Evolutionary conservation across 2,113 vertebrate species (phyloP).

Genomic region (Argyrosomus japonicus): DNA sequence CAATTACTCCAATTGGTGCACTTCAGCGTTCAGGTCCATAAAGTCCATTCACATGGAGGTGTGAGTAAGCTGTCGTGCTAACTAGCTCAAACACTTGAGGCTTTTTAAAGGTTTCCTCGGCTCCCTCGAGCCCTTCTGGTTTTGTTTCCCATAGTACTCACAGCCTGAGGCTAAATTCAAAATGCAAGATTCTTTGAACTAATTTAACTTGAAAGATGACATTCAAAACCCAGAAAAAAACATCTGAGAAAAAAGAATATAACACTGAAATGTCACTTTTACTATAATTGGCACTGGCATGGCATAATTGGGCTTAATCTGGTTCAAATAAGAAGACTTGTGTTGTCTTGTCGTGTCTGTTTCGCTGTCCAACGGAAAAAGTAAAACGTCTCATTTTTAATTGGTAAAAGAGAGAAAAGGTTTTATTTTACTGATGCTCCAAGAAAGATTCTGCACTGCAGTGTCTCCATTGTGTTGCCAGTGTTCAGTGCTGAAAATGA

Average conservation of each 20-base stretch:
- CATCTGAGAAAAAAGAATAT: not conserved
- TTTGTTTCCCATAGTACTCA: constrained; percentile 25
- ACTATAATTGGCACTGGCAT: constrained; percentile 26
- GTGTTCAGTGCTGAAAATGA: constrained; percentile 13
- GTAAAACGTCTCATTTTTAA: constrained; percentile 2
- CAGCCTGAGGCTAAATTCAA: constrained; percentile 13
- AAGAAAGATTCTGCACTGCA: constrained; percentile 7
- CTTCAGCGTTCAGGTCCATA: constrained; percentile 47
- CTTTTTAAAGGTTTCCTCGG: constrained; percentile 29
- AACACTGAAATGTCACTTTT: constrained; percentile 22
- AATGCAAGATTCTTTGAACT: constrained; percentile 27
- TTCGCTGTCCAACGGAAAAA: constrained; percentile 2
- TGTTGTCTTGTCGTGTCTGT: not conserved
- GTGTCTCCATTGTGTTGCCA: not conserved
- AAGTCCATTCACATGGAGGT: constrained; percentile 62
- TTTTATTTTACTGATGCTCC: constrained; percentile 12
- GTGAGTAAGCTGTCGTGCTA: constrained; percentile 57
- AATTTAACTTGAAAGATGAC: constrained; percentile 35
- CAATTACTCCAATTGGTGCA: constrained; percentile 46
- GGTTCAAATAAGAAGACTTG: constrained; percentile 1
- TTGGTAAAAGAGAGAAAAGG: not conserved
- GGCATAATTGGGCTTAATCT: constrained; percentile 23
- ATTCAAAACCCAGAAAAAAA: constrained; percentile 29
- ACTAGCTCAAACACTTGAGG: constrained; percentile 52
- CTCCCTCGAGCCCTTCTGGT: constrained; percentile 28